Conservation (phyloP, 2,113 vertebrate species). For the Toxostoma redivivum region DNA sequence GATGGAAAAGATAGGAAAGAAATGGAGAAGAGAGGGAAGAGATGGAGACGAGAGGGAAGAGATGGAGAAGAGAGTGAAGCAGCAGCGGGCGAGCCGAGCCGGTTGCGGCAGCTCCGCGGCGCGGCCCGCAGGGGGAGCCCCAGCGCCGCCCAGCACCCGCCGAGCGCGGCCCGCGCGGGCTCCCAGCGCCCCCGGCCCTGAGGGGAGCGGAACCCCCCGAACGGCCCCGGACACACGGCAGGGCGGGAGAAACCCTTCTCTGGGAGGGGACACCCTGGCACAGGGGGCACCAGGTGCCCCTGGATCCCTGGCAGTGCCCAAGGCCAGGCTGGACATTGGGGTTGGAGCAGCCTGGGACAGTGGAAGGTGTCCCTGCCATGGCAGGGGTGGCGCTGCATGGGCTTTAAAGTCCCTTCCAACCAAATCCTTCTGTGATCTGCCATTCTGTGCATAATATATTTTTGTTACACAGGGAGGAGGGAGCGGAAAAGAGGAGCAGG, state of each 20-base stretch:
- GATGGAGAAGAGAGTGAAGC: not conserved
- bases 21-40: not conserved
- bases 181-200: no score
- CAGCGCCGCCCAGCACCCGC: not conserved
- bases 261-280: not conserved
- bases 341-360: not conserved
- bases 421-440: not conserved
- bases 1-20: not conserved
- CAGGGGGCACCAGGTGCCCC: not conserved
- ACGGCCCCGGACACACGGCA: not conserved
- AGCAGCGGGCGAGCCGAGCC: accelerated
- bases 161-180: not conserved
- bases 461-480: not conserved
- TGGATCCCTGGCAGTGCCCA: not conserved
- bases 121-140: not conserved
- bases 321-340: not conserved
- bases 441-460: not conserved
- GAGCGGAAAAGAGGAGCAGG: not conserved
- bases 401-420: accelerated
- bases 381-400: not conserved
- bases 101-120: not conserved
- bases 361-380: not conserved
- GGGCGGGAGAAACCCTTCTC: not conserved
- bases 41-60: not conserved
- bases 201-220: no score